Evolutionary conservation across 2,888 invertebrate genomes (phyloP).

Genomic region (Chaitophorus viminalis): DNA sequence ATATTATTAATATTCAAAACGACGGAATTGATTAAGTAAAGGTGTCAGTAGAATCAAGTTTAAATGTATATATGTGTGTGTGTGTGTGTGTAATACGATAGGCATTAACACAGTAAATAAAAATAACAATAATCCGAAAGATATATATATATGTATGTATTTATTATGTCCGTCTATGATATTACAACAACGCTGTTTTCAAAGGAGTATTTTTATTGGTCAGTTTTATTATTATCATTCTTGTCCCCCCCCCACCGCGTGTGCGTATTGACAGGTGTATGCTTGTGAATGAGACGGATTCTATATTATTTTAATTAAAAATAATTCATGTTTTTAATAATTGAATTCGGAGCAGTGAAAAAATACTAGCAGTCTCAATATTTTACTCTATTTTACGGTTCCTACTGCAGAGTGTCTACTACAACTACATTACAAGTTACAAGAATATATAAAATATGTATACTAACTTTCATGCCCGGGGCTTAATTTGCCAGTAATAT

Average conservation of each 20-base stretch:
- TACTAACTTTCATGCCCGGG: no score
- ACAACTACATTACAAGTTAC: neutral
- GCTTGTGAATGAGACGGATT: neutral
- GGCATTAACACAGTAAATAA: neutral
- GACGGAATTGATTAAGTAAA: neutral
- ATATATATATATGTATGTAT: neutral
- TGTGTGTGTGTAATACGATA: neutral
- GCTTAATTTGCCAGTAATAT: no score
- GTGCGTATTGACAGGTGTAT: neutral
- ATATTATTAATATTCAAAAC: neutral
- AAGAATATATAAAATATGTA: no score
- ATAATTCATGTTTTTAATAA: neutral
- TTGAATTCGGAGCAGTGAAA: neutral
- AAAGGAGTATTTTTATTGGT: neutral
- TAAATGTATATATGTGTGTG: neutral
- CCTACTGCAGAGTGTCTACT: neutral
- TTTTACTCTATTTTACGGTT: neutral
- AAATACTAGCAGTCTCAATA: neutral
- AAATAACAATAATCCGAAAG: neutral
- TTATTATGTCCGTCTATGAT: neutral
- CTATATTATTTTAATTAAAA: constrained; percentile 1
- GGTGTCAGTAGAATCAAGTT: neutral
- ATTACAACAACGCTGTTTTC: neutral
- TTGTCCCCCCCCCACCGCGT: neutral
- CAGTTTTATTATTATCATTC: neutral